Evolutionary conservation across 2,113 vertebrate species (phyloP).

Genomic region (Ailuropoda melanoleuca): DNA sequence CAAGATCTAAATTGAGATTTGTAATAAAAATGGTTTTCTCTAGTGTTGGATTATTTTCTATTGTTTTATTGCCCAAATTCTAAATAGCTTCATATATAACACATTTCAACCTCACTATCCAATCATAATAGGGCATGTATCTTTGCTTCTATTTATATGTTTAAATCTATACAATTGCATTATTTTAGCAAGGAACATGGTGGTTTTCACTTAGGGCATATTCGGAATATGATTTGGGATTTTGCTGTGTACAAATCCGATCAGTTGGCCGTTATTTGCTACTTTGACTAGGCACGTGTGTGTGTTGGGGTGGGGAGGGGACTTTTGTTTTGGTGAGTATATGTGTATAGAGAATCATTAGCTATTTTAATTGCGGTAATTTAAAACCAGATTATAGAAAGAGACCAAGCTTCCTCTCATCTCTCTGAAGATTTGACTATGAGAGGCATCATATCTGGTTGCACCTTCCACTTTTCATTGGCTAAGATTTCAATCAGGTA

Average conservation of each 20-base stretch:
- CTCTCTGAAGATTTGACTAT: constrained; percentile 22
- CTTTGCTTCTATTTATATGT: neutral
- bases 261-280: neutral
- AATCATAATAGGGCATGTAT: neutral
- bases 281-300: neutral
- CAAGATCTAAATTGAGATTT: constrained; percentile 12
- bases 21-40: neutral
- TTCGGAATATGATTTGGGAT: neutral
- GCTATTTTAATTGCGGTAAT: neutral
- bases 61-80: constrained; percentile 33
- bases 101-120: neutral
- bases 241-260: neutral
- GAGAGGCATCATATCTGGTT: neutral
- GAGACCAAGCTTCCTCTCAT: neutral
- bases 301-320: neutral
- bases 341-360: neutral
- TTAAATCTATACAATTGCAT: neutral
- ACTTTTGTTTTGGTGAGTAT: neutral
- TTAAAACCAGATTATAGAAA: constrained; percentile 10
- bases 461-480: neutral
- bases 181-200: neutral
- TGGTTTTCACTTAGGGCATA: neutral
- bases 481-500: constrained; percentile 15
- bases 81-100: constrained; percentile 26
- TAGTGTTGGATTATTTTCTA: neutral